Evolutionary conservation across 2,888 invertebrate species (phyloP).

Genomic region (Ashinkailepas kermadecensis): DNA sequence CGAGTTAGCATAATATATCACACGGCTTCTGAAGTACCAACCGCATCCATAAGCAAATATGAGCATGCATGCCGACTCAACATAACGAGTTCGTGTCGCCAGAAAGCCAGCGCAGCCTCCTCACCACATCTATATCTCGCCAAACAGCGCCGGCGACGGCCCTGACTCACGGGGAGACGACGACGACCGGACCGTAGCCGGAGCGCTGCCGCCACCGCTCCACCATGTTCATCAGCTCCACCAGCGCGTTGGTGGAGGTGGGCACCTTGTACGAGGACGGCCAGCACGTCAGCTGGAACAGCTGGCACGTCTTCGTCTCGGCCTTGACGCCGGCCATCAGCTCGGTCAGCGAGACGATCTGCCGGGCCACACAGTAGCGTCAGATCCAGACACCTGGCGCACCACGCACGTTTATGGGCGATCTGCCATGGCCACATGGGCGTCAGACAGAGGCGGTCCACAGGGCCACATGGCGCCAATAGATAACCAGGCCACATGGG

Average conservation of each 20-base stretch:
- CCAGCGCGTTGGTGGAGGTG: constrained; percentile 88
- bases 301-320: constrained; percentile 82
- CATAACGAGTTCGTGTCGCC: constrained; percentile 51
- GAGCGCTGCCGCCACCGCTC: constrained; percentile 87
- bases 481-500: no score
- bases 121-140: constrained; percentile 97
- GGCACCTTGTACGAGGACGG: constrained; percentile 95
- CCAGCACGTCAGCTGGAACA: constrained; percentile 93
- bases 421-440: no score
- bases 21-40: no score
- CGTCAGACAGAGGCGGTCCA: no score
- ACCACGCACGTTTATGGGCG: no score
- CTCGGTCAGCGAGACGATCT: constrained; percentile 80
- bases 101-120: constrained; percentile 78
- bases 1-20: no score
- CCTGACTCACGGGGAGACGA: constrained; percentile 83
- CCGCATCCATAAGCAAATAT: no score
- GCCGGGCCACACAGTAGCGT: no score
- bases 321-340: constrained; percentile 94
- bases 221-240: constrained; percentile 95
- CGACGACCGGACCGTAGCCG: constrained; percentile 88
- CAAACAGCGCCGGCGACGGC: constrained; percentile 88
- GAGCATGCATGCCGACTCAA: no score
- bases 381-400: no score
- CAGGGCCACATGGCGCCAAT: no score